Conservation (phyloP, 2,888 invertebrate genomes). For the Merodon equestris region DNA sequence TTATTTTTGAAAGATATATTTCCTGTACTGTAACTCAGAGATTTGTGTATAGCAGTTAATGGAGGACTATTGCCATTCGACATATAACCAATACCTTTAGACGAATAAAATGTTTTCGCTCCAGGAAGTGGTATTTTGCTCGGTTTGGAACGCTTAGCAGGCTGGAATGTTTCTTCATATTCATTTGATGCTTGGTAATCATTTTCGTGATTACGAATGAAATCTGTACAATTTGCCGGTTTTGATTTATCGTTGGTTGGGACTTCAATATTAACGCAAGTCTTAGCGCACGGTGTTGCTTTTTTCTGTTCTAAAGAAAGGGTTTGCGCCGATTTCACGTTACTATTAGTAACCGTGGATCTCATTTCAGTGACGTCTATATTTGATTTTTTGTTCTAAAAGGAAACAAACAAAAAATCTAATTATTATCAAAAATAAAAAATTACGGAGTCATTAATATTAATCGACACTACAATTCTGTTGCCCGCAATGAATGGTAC, state of each 20-base stretch:
- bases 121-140: conserved; percentile 86
- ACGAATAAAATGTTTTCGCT: conserved; percentile 75
- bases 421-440: too few relatives aligned
- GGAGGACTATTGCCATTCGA: conserved; percentile 72
- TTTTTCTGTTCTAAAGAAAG: conserved; percentile 18
- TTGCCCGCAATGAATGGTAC: too few relatives aligned
- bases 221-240: conserved; percentile 10
- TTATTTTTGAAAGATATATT: conserved; percentile 74
- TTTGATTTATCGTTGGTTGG: conserved; percentile 20
- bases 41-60: conserved; percentile 77
- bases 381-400: conserved; percentile 30
- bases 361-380: conserved; percentile 19
- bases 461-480: too few relatives aligned
- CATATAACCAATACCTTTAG: conserved; percentile 20
- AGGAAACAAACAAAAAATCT: conserved; percentile 8
- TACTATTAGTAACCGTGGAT: conserved; percentile 15
- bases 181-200: conserved; percentile 43
- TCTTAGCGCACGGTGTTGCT: conserved; percentile 19
- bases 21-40: conserved; percentile 78
- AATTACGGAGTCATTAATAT: too few relatives aligned
- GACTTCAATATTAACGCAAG: conserved; percentile 5
- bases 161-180: conserved; percentile 60
- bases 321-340: conserved; percentile 38
- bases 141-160: conserved; percentile 80
- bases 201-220: conserved; percentile 26